Percentiles rank a stretch among this genome's conserved stretches.
These are phyloP conservation scores for Yponomeuta sedellus DNA, from an alignment of 2,888 invertebrate species.

Conservation along the genomic window DNA sequence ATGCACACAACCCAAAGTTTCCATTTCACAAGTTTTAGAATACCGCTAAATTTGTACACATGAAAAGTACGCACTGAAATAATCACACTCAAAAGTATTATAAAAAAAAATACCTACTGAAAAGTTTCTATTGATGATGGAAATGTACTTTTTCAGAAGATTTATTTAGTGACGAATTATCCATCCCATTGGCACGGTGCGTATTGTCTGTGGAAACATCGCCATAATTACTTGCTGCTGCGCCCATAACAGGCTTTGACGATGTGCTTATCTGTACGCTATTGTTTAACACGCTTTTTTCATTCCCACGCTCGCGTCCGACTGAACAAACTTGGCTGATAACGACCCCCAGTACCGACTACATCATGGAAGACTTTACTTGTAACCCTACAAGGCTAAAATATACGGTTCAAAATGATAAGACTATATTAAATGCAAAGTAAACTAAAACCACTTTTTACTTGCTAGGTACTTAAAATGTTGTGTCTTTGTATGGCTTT, in stretches of 20 bases:
- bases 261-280: slow-evolving; percentile 63
- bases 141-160: too few relatives aligned
- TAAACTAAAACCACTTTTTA: neutral
- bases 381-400: slow-evolving; percentile 24
- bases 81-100: too few relatives aligned
- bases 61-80: too few relatives aligned
- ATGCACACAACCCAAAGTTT: too few relatives aligned
- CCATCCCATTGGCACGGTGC: neutral
- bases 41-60: too few relatives aligned
- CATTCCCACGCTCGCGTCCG: slow-evolving; percentile 65
- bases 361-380: neutral
- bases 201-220: slow-evolving; percentile 42
- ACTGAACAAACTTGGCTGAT: slow-evolving; percentile 40
- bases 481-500: too few relatives aligned
- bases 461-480: too few relatives aligned
- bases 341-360: slow-evolving; percentile 40
- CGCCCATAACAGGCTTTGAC: slow-evolving; percentile 67
- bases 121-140: too few relatives aligned
- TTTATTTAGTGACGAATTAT: neutral
- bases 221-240: slow-evolving; percentile 55
- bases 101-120: too few relatives aligned
- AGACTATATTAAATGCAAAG: neutral
- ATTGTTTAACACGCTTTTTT: slow-evolving; percentile 73
- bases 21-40: too few relatives aligned
- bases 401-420: neutral